Conservation (phyloP, 2,113 vertebrate species). For the Rynchops niger region DNA sequence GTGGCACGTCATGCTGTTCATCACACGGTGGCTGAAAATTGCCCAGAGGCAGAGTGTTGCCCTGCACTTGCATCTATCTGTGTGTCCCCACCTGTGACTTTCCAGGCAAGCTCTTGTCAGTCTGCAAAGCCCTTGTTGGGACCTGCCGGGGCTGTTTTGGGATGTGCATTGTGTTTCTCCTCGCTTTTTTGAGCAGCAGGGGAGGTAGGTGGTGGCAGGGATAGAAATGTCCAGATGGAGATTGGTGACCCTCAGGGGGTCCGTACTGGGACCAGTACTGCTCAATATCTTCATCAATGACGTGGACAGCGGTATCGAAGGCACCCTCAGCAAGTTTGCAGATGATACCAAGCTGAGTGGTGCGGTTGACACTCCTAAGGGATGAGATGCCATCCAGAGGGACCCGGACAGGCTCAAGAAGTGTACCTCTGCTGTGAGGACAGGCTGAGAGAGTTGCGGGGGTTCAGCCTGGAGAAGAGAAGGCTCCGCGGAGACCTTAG, state of each 20-base stretch:
- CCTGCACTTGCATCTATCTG: accelerated
- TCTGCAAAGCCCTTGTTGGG: not conserved
- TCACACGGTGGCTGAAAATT: not conserved
- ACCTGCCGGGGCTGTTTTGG: not conserved
- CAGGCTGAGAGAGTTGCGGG: too few relatives aligned
- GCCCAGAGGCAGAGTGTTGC: not conserved
- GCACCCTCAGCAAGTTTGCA: not conserved
- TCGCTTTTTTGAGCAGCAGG: not conserved
- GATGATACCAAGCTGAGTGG: not conserved
- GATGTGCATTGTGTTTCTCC: accelerated
- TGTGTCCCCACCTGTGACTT: not conserved
- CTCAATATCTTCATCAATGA: not conserved
- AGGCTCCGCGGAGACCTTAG: too few relatives aligned
- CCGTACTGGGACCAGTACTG: not conserved
- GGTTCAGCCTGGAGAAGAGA: too few relatives aligned
- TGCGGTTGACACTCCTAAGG: not conserved
- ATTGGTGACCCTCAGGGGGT: not conserved
- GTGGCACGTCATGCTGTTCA: accelerated
- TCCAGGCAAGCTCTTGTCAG: not conserved
- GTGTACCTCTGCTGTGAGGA: too few relatives aligned
- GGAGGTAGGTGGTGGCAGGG: not conserved
- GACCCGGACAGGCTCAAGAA: too few relatives aligned
- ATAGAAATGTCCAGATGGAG: not conserved
- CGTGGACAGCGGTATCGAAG: not conserved
- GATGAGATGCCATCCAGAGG: too few relatives aligned